phyloP scores from a whole-genome alignment of 2,797 vertebrate genomes.

The Characodon lateralis region DNA sequence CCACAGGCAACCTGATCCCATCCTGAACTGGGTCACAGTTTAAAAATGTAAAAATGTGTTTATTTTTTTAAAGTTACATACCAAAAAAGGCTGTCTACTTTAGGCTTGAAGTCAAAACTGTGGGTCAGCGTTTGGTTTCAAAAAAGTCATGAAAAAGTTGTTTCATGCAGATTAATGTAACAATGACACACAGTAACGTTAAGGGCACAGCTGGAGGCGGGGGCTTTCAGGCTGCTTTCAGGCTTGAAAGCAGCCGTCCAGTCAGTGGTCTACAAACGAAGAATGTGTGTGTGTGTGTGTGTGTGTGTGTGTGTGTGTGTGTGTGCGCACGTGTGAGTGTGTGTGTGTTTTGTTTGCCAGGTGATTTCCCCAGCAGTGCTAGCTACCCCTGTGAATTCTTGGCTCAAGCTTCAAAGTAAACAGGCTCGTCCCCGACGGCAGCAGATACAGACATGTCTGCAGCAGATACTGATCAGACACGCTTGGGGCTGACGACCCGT shows the following conservation, averaged over 20 bases:
- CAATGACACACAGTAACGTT: too few species aligned
- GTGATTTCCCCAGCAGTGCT: slow-evolving; percentile 71
- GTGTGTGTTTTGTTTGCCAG: slow-evolving; percentile 64
- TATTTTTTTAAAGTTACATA: neutral
- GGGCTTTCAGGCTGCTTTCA: too few species aligned
- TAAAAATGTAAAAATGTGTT: neutral
- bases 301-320: slow-evolving; percentile 38
- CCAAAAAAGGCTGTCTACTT: too few species aligned
- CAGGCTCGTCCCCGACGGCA: slow-evolving; percentile 59
- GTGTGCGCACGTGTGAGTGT: too few species aligned
- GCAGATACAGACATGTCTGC: slow-evolving; percentile 75
- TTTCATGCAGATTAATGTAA: too few species aligned
- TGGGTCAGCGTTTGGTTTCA: too few species aligned
- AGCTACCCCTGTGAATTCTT: slow-evolving; percentile 75
- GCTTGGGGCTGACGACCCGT: slow-evolving; percentile 2
- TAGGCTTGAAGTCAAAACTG: too few species aligned
- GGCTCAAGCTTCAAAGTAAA: slow-evolving; percentile 75
- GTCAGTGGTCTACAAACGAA: slow-evolving; percentile 29
- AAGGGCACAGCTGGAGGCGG: too few species aligned
- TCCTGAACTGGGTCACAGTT: neutral
- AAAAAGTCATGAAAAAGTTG: too few species aligned
- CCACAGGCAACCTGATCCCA: neutral
- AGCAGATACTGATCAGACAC: slow-evolving; percentile 12
- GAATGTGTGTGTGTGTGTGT: slow-evolving; percentile 41
- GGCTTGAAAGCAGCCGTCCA: slow-evolving; percentile 1